These are phyloP conservation scores for Pseudocheirus occidentalis DNA, from an alignment of 2,797 vertebrate species.

Conservation along the genomic window DNA sequence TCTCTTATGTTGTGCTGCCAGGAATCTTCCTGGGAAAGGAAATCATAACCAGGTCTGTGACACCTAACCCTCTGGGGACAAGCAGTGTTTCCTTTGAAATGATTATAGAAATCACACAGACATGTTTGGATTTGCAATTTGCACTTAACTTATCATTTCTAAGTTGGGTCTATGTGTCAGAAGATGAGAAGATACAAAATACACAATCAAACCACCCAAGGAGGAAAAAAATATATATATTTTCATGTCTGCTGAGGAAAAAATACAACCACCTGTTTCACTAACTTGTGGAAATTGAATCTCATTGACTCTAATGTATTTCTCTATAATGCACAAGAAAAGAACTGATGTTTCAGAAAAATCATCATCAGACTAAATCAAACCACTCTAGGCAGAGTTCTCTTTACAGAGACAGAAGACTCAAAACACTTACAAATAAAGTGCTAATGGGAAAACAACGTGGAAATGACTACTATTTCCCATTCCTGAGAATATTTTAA, in stretches of 20 bases:
- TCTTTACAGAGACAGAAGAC: conserved; percentile 68
- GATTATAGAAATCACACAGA: not conserved
- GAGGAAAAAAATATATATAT: conserved; percentile 25
- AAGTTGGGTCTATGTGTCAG: conserved; percentile 37
- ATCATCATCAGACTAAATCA: conserved; percentile 63
- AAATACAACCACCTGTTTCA: conserved; percentile 22
- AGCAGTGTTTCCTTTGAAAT: not conserved
- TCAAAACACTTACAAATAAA: conserved; percentile 43
- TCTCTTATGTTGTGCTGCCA: not conserved
- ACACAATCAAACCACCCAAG: conserved; percentile 61
- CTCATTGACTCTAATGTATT: conserved; percentile 24
- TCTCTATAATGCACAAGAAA: conserved; percentile 63
- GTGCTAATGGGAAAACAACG: conserved; percentile 50
- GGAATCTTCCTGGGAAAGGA: not conserved
- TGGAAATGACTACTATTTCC: conserved; percentile 41
- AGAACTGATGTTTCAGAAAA: conserved; percentile 62
- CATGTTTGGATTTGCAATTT: not conserved
- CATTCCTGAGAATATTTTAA: conserved; percentile 27
- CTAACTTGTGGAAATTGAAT: conserved; percentile 58
- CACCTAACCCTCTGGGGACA: conserved; percentile 1
- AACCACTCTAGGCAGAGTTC: conserved; percentile 48
- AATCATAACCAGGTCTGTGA: not conserved
- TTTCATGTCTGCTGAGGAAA: conserved; percentile 67
- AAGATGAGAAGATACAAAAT: conserved; percentile 51
- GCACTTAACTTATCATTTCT: conserved; percentile 13